Evolutionary conservation across 2,113 vertebrate species (phyloP).

Genomic region (Corapipo altera): DNA sequence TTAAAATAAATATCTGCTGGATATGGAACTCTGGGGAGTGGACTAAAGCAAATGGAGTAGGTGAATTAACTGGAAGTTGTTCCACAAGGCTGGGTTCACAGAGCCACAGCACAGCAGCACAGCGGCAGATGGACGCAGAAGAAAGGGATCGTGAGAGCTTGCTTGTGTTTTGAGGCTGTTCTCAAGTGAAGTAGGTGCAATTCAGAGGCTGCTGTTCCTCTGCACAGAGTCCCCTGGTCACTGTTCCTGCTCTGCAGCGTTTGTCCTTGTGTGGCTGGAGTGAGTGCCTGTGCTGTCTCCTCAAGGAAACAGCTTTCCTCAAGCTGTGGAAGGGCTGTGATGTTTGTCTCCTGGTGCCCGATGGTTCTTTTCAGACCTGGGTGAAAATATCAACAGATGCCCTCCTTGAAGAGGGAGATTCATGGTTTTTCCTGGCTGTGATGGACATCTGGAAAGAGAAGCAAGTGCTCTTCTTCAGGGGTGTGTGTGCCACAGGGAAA

Average conservation of each 20-base stretch:
- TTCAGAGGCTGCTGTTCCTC: neutral
- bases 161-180: neutral
- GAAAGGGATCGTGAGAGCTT: neutral
- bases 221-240: accelerated
- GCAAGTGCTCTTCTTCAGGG: accelerated
- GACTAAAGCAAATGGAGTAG: neutral
- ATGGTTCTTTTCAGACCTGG: neutral
- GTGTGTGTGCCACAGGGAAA: neutral
- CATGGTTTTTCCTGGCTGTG: neutral
- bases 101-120: neutral
- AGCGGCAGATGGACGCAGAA: neutral
- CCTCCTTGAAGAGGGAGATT: neutral
- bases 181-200: neutral
- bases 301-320: accelerated
- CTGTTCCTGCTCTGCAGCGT: neutral
- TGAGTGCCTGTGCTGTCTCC: accelerated
- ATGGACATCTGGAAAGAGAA: neutral
- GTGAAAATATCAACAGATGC: neutral
- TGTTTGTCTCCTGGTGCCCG: neutral
- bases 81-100: neutral
- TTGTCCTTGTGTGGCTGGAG: neutral
- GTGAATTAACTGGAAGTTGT: neutral
- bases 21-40: neutral
- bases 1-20: neutral
- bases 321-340: neutral